These are phyloP conservation scores for Papilio demoleus DNA, from an alignment of 2,888 invertebrate species.

Conservation along the genomic window DNA sequence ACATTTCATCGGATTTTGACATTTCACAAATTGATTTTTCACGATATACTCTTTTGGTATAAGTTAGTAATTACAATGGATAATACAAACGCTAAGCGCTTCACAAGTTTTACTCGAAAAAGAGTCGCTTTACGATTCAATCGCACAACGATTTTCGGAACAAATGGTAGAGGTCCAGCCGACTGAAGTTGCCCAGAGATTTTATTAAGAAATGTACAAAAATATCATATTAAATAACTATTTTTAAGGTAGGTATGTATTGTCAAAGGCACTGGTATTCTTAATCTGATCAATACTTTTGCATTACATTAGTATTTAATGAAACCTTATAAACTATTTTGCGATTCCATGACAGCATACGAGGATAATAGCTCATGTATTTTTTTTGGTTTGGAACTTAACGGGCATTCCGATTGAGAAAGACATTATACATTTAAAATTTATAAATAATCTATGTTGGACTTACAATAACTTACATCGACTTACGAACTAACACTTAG, in stretches of 20 bases:
- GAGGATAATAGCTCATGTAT: conserved; percentile 59
- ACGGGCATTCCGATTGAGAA: conserved; percentile 75
- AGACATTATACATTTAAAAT: conserved; percentile 67
- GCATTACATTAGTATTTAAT: conserved; percentile 54
- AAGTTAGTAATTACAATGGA: conserved; percentile 22
- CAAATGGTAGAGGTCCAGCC: conserved; percentile 50
- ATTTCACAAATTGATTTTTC: conserved; percentile 42
- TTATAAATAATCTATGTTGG: conserved; percentile 80
- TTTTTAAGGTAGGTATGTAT: conserved; percentile 80
- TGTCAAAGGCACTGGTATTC: conserved; percentile 81
- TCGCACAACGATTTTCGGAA: conserved; percentile 44
- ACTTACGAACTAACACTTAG: conserved; percentile 69
- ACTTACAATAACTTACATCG: conserved; percentile 73
- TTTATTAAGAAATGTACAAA: conserved; percentile 76
- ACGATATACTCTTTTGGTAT: conserved; percentile 39
- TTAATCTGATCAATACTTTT: conserved; percentile 66
- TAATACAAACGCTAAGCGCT: conserved; percentile 39
- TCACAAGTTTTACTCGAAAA: conserved; percentile 45
- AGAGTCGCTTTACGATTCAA: conserved; percentile 45
- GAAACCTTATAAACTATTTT: conserved; percentile 53
- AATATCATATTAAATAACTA: conserved; percentile 75
- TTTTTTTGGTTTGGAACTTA: conserved; percentile 77
- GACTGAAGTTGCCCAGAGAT: conserved; percentile 63
- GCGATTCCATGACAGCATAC: conserved; percentile 65
- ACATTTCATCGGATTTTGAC: conserved; percentile 63